Conservation (phyloP, 2,888 invertebrate species). For the Prionchulus punctatus region DNA sequence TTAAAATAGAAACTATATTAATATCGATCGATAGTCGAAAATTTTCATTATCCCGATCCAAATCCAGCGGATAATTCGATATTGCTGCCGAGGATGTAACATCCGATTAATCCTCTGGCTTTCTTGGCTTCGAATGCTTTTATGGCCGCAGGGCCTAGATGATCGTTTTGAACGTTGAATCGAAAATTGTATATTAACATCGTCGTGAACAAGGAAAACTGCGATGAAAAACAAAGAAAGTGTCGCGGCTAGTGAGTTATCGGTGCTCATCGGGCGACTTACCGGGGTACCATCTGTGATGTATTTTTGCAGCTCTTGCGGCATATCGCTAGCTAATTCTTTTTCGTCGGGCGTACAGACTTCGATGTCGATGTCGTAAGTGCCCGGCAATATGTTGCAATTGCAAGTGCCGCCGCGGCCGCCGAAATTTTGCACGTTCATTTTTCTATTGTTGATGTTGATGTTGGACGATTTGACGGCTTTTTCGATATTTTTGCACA, state of each 20-base stretch:
- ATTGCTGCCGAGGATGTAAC: not conserved
- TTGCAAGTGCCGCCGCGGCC: not conserved
- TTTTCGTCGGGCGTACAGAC: not conserved
- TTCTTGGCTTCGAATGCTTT: not conserved
- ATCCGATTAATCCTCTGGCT: not conserved
- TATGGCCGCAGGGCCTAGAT: not conserved
- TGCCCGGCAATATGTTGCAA: not conserved
- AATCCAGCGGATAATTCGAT: not conserved
- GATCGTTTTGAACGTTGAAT: not conserved
- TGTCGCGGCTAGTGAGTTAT: too few species aligned
- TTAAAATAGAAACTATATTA: too few species aligned
- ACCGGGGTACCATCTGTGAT: not conserved
- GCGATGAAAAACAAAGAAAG: not conserved
- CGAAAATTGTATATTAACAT: not conserved
- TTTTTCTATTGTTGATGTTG: not conserved
- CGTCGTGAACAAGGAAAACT: conserved; percentile 4
- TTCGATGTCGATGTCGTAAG: not conserved
- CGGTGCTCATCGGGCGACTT: too few species aligned
- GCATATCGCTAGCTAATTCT: not conserved
- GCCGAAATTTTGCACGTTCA: not conserved
- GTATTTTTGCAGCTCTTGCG: not conserved
- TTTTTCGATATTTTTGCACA: conserved; percentile 5
- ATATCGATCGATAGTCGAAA: too few species aligned
- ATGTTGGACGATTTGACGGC: too few species aligned
- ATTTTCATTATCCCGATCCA: too few species aligned